These are phyloP conservation scores for Cryptotis parvus DNA, from an alignment of 2,113 vertebrate species.

Conservation along the genomic window DNA sequence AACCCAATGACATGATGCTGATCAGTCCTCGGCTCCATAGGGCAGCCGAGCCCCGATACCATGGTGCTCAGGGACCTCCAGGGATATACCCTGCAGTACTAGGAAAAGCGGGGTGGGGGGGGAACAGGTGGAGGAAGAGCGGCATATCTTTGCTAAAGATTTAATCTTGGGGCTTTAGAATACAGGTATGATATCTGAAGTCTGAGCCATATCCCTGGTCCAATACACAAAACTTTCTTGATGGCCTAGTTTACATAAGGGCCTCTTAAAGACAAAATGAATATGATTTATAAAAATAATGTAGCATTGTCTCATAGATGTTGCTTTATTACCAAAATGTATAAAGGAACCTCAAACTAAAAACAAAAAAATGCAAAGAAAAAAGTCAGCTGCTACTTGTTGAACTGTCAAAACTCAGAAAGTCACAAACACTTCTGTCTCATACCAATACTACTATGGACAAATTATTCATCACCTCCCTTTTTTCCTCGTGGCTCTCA, in stretches of 20 bases:
- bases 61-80: too few relatives aligned
- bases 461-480: background rate
- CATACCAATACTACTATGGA: background rate
- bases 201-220: too few relatives aligned
- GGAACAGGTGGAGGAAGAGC: too few relatives aligned
- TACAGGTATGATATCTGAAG: too few relatives aligned
- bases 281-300: background rate
- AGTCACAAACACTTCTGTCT: background rate
- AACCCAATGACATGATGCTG: too few relatives aligned
- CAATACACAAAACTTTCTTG: background rate
- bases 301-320: background rate
- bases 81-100: too few relatives aligned
- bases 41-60: too few relatives aligned
- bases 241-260: background rate
- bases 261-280: background rate
- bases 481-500: background rate
- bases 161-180: too few relatives aligned
- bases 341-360: background rate
- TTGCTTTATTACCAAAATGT: background rate
- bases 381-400: background rate
- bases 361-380: too few relatives aligned
- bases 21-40: too few relatives aligned
- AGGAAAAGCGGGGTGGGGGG: too few relatives aligned
- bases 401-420: constrained; percentile 18
- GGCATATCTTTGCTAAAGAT: too few relatives aligned